These are phyloP conservation scores for Rhopalosiphum maidis DNA, from an alignment of 1,140 invertebrate species.

Conservation along the genomic window DNA sequence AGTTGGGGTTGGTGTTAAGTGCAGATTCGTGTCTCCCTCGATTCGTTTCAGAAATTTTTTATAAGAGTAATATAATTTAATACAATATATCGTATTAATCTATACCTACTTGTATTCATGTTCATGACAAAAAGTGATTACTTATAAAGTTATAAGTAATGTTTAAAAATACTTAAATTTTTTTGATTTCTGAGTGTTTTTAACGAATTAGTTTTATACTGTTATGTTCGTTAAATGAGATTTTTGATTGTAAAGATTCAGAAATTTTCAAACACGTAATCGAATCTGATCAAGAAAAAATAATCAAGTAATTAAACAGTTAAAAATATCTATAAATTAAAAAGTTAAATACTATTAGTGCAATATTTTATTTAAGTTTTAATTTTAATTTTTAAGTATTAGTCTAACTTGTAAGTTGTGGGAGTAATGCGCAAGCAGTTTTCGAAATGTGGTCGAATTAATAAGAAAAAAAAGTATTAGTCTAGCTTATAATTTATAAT, in stretches of 20 bases:
- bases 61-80: neutral
- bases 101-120: neutral
- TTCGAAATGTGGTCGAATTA: too few species aligned
- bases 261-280: too few species aligned
- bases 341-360: too few species aligned
- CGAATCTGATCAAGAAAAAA: too few species aligned
- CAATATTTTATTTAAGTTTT: neutral
- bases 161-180: neutral
- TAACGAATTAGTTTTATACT: neutral
- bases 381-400: neutral
- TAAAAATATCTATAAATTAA: too few species aligned
- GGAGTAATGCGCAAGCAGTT: too few species aligned
- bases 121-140: neutral
- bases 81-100: neutral
- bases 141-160: neutral
- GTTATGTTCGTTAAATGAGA: neutral
- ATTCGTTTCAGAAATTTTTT: constrained; percentile 22
- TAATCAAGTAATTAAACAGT: too few species aligned
- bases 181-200: neutral
- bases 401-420: neutral
- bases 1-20: neutral
- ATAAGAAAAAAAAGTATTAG: too few species aligned
- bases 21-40: constrained; percentile 21
- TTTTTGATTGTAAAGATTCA: too few species aligned
- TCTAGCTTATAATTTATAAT: neutral